Base-by-base conservation (phyloP, 2,888 invertebrate species). In the Eledona agricola region DNA sequence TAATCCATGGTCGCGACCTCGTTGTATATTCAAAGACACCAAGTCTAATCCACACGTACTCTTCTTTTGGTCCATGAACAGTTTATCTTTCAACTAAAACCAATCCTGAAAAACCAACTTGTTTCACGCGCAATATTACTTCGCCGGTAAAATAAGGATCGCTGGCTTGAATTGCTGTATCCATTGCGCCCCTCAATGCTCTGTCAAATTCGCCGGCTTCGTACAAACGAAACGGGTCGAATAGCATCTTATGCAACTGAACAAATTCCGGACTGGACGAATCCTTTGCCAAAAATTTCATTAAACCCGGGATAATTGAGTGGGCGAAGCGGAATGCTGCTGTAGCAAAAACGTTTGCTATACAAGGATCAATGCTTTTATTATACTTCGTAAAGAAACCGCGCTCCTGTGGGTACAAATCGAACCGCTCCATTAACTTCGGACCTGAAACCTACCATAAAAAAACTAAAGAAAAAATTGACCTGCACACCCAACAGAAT, bases 301-400 rank as follows among this genome's bases (percentile, higher is more conserved):
- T 87, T 37, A 93, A 75, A 6, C 88, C 87, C 37, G 91, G 91
- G 10, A 95, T 77, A 6, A 94, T 76, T 0, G 92, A 92, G 68
- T 95, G 94, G 0, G 93, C 96, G 69, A 96, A 95, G 57, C 96
- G 81, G 72, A 93, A 95, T 0, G 89, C 90, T 0, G 93, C 86
- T 0, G 89, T 80, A 0, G 94, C 88, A 77, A 95, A 94, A 71
- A 85, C 86, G 76, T 95, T 95, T 5, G 90, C 88, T 38, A 95
- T 81, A 2, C 85, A 81, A 0, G 93, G 86, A 72, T 95, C 86
- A 4, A 89, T 80, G 0, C 73, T 73, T 0, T 81, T 75, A 70
- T 90, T 83, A 71, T 92, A 91, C 2, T 74, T 74, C 10, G 70
- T 57, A 6, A 80, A 79, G 71, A 81, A 82, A 0, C 83, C 86